These are phyloP conservation scores for Drosophila multiciliata DNA, from an alignment of 2,888 invertebrate species.

Conservation along the genomic window DNA sequence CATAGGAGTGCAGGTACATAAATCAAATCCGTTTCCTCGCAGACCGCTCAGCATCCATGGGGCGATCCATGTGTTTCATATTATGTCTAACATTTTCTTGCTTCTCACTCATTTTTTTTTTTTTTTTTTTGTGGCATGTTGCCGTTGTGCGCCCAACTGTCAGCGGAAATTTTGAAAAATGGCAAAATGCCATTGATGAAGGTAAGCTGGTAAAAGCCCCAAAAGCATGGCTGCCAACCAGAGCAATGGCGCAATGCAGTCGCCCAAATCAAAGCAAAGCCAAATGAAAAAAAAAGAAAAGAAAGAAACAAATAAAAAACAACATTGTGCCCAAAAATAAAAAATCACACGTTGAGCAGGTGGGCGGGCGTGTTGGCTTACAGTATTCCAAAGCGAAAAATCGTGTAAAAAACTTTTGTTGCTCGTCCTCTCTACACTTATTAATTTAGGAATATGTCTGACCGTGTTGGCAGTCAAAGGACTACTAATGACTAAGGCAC, in stretches of 20 bases:
- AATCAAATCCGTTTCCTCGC: constrained; percentile 66
- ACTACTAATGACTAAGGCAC: constrained; percentile 12
- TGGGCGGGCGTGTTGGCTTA: constrained; percentile 66
- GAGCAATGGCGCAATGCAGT: constrained; percentile 60
- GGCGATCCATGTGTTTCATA: constrained; percentile 58
- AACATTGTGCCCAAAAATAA: constrained; percentile 22
- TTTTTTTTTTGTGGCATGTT: neutral
- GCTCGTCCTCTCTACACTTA: constrained; percentile 57
- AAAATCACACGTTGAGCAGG: constrained; percentile 15
- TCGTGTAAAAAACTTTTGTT: constrained; percentile 68
- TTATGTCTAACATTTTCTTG: constrained; percentile 67
- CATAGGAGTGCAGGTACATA: constrained; percentile 52
- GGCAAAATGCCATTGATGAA: constrained; percentile 81
- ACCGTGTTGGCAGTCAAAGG: constrained; percentile 20
- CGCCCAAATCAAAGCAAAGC: constrained; percentile 65
- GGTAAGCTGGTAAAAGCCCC: constrained; percentile 63
- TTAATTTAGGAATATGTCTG: constrained; percentile 72
- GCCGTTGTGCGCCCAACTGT: constrained; percentile 63
- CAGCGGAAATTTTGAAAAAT: constrained; percentile 82
- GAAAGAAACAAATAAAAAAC: neutral
- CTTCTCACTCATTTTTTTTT: constrained; percentile 19
- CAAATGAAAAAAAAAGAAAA: constrained; percentile 10
- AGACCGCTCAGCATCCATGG: constrained; percentile 43
- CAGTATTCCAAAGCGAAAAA: constrained; percentile 82
- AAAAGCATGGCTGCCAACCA: constrained; percentile 47